These are phyloP conservation scores for Platycnemis pennipes DNA, from an alignment of 2,888 invertebrate species.

Conservation along the genomic window DNA sequence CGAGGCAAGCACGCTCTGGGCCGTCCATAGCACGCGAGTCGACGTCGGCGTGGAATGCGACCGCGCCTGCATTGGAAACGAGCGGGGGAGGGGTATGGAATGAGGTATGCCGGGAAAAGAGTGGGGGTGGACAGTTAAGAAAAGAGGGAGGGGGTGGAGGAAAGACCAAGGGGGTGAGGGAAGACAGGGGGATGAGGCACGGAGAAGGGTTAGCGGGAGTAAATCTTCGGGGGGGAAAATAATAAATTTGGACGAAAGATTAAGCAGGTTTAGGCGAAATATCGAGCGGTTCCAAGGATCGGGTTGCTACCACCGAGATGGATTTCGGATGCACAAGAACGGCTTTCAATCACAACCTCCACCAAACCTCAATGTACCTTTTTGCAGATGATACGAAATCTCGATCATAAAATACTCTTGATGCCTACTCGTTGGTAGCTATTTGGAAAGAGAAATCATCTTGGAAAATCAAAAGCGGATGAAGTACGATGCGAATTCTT, in stretches of 20 bases:
- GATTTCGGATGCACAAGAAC: too few relatives aligned
- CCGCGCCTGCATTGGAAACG: neutral
- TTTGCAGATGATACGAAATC: too few relatives aligned
- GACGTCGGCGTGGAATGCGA: slow-evolving; percentile 32
- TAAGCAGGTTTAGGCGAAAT: neutral
- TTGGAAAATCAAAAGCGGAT: too few relatives aligned
- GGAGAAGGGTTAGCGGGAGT: neutral
- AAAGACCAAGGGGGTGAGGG: neutral
- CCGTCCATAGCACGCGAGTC: neutral
- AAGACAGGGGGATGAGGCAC: neutral
- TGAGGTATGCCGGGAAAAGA: neutral
- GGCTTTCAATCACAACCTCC: too few relatives aligned
- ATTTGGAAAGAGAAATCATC: too few relatives aligned
- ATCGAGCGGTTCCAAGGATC: neutral
- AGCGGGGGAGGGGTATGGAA: neutral
- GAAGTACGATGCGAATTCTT: too few relatives aligned
- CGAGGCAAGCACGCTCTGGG: slow-evolving; percentile 37
- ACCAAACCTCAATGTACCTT: too few relatives aligned
- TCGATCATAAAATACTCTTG: too few relatives aligned
- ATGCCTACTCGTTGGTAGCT: too few relatives aligned
- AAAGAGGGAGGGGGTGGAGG: neutral
- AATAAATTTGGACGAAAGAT: neutral
- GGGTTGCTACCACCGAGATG: too few relatives aligned
- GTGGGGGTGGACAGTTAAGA: neutral
- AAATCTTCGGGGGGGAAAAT: neutral